These are phyloP conservation scores for Epistrophe eligans DNA, from an alignment of 2,888 invertebrate species.

Conservation along the genomic window DNA sequence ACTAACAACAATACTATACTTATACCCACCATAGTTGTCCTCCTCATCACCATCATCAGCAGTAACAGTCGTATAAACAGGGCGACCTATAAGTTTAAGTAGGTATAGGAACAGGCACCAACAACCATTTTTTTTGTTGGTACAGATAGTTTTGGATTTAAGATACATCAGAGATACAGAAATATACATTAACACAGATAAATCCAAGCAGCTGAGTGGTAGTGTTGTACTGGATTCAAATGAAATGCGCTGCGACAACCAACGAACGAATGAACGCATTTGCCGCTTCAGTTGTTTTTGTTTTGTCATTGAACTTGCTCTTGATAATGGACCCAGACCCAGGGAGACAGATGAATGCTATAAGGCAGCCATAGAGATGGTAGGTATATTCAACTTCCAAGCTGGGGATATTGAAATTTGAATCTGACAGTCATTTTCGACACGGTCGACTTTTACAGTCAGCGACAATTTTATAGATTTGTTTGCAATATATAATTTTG, in stretches of 20 bases:
- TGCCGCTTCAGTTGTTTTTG: constrained; percentile 61
- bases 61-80: constrained; percentile 18
- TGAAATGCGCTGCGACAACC: not conserved
- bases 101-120: constrained; percentile 8
- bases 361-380: constrained; percentile 41
- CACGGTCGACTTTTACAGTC: constrained; percentile 31
- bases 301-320: constrained; percentile 77
- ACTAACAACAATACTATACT: constrained; percentile 48
- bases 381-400: constrained; percentile 18
- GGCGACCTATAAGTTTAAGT: constrained; percentile 2
- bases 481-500: no score
- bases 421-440: constrained; percentile 52
- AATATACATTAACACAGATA: constrained; percentile 5
- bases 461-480: constrained; percentile 38
- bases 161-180: constrained; percentile 40
- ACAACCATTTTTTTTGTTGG: constrained; percentile 38
- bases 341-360: constrained; percentile 56
- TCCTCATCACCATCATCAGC: constrained; percentile 38
- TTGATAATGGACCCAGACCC: constrained; percentile 63
- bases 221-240: not conserved
- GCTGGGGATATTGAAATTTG: constrained; percentile 51
- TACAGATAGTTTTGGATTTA: constrained; percentile 64
- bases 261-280: constrained; percentile 41
- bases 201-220: constrained; percentile 35
- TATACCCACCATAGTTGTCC: constrained; percentile 8